Conservation (phyloP, 2,888 invertebrate species). For the Anticlea derivata region DNA sequence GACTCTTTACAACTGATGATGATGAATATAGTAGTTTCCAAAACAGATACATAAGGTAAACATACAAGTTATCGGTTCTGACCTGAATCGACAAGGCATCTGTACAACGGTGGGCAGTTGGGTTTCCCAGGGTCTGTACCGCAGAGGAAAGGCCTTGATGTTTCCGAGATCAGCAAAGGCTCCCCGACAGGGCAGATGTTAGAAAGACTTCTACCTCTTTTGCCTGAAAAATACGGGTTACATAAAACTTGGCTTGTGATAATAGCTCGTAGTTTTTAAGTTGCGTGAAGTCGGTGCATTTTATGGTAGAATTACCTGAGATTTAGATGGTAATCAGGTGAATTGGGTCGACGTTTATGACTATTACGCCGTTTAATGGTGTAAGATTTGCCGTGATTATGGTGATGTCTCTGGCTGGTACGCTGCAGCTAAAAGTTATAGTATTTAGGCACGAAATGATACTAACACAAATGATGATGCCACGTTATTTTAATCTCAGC, state of each 20-base stretch:
- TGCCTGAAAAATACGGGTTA: conserved; percentile 73
- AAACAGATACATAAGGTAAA: too few species aligned
- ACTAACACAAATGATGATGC: conserved; percentile 2
- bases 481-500: conserved; percentile 10
- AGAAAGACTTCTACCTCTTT: conserved; percentile 89
- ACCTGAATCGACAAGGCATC: conserved; percentile 90
- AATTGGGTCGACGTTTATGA: conserved; percentile 30
- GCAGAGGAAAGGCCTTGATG: conserved; percentile 91
- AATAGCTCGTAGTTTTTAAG: neutral
- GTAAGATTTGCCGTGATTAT: conserved; percentile 37
- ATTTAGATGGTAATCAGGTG: conserved; percentile 30
- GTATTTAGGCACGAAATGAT: conserved; percentile 15
- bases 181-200: conserved; percentile 92
- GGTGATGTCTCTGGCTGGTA: conserved; percentile 31
- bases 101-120: conserved; percentile 91
- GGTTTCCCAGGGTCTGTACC: conserved; percentile 92
- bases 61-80: conserved; percentile 40
- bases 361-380: conserved; percentile 29
- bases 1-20: too few species aligned
- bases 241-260: neutral
- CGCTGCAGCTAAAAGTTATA: conserved; percentile 18
- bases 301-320: conserved; percentile 22
- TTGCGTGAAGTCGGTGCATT: conserved; percentile 23
- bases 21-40: too few species aligned
- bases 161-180: conserved; percentile 88